Conservation (phyloP, 2,797 vertebrate species). For the Coracias cyanogaster region DNA sequence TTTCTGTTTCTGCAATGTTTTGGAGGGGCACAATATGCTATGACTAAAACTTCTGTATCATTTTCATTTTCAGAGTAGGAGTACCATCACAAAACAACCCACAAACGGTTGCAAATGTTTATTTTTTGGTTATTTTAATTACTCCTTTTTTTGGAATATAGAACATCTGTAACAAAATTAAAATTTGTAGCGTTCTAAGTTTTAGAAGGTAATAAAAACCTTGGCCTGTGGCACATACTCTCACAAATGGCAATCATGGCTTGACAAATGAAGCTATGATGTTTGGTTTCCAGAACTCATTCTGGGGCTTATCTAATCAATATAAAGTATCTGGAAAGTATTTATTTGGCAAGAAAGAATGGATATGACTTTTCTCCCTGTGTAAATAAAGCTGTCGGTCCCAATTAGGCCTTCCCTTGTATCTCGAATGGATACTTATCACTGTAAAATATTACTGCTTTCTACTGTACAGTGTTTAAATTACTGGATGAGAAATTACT, state of each 20-base stretch:
- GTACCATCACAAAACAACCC: fast-evolving
- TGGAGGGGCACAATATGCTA: neutral
- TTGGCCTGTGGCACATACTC: too few relatives aligned
- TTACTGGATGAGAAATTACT: neutral
- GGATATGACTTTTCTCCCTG: neutral
- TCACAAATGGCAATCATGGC: neutral
- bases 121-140: neutral
- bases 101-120: neutral
- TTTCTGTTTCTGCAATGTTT: neutral
- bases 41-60: neutral
- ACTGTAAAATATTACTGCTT: neutral
- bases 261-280: neutral
- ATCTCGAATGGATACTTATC: neutral
- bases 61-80: neutral
- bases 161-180: neutral
- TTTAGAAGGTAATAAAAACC: neutral
- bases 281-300: neutral
- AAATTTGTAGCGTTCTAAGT: neutral
- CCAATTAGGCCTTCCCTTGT: neutral
- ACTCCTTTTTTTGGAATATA: neutral
- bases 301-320: neutral
- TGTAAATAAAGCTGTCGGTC: neutral
- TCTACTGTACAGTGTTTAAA: neutral
- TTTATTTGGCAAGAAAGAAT: neutral
- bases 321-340: neutral